A percentile compares a stretch with the other conserved stretches of the same genome.
phyloP scores from a whole-genome alignment of 2,888 invertebrate genomes.

The Chloroclystis v-ata region DNA sequence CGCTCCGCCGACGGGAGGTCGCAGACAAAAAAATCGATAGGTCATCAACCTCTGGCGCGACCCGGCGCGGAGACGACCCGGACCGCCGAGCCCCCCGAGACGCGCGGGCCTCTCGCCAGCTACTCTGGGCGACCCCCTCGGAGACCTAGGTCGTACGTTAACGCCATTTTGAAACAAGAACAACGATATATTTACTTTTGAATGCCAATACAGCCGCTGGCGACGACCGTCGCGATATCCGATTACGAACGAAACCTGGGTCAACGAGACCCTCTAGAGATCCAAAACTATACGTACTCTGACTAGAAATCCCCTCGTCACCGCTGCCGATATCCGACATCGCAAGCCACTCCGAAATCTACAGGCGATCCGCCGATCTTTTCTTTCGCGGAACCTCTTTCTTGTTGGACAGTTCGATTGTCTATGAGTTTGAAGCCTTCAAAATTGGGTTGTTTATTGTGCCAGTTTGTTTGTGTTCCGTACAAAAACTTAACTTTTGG shows the following conservation, averaged over 20 bases:
- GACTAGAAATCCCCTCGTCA: constrained; percentile 87
- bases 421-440: constrained; percentile 66
- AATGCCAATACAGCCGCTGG: constrained; percentile 53
- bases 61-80: constrained; percentile 55
- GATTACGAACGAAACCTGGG: constrained; percentile 39
- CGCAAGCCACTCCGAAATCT: constrained; percentile 77
- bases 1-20: constrained; percentile 60
- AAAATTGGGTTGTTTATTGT: constrained; percentile 50
- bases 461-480: constrained; percentile 12
- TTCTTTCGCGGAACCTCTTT: constrained; percentile 47
- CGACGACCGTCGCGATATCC: constrained; percentile 45
- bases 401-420: constrained; percentile 55
- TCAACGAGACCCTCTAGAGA: constrained; percentile 39
- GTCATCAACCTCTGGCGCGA: constrained; percentile 72
- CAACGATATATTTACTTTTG: constrained; percentile 76
- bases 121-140: constrained; percentile 32
- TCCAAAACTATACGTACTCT: constrained; percentile 82
- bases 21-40: constrained; percentile 78
- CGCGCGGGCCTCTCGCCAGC: constrained; percentile 37
- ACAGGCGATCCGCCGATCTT: constrained; percentile 73
- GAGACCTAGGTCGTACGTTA: constrained; percentile 52
- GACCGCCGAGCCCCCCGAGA: constrained; percentile 49
- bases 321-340: constrained; percentile 90
- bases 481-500: not conserved
- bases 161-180: constrained; percentile 79